Conservation (phyloP, 1,140 invertebrate species). For the Drosophila sproati region DNA sequence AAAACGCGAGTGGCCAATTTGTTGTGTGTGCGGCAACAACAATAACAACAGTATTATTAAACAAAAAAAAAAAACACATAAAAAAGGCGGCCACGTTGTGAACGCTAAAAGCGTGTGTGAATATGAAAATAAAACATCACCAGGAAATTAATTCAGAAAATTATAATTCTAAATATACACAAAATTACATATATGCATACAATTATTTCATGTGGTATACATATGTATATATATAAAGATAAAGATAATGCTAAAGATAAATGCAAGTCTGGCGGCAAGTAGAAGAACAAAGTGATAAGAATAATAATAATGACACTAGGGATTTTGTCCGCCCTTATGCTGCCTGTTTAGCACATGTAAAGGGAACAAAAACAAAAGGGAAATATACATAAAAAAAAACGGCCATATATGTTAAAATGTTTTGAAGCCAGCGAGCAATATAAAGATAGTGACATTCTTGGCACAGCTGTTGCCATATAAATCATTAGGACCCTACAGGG, state of each 20-base stretch:
- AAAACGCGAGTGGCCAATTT: constrained; percentile 72
- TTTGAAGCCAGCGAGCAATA: constrained; percentile 40
- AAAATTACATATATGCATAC: constrained; percentile 45
- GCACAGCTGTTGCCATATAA: constrained; percentile 76
- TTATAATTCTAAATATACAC: constrained; percentile 58
- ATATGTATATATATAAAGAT: constrained; percentile 34
- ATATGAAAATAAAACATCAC: constrained; percentile 81
- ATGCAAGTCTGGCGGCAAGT: constrained; percentile 14
- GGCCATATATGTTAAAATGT: constrained; percentile 29
- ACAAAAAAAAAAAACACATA: constrained; percentile 57
- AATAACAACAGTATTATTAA: constrained; percentile 18
- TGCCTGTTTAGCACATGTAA: constrained; percentile 1
- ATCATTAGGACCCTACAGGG: constrained; percentile 70
- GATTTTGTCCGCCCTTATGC: constrained; percentile 24
- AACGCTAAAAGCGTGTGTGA: constrained; percentile 76
- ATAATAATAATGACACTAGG: constrained; percentile 50
- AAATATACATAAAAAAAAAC: not conserved
- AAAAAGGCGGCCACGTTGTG: constrained; percentile 55
- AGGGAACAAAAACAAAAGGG: not conserved
- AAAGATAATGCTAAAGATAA: constrained; percentile 20
- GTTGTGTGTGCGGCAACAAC: constrained; percentile 41
- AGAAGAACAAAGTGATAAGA: constrained; percentile 33
- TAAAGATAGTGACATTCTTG: constrained; percentile 63
- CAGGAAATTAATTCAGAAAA: constrained; percentile 78
- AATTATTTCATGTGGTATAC: constrained; percentile 27